Evolutionary conservation across 2,113 vertebrate genomes (phyloP).

Genomic region (Scophthalmus maximus): DNA sequence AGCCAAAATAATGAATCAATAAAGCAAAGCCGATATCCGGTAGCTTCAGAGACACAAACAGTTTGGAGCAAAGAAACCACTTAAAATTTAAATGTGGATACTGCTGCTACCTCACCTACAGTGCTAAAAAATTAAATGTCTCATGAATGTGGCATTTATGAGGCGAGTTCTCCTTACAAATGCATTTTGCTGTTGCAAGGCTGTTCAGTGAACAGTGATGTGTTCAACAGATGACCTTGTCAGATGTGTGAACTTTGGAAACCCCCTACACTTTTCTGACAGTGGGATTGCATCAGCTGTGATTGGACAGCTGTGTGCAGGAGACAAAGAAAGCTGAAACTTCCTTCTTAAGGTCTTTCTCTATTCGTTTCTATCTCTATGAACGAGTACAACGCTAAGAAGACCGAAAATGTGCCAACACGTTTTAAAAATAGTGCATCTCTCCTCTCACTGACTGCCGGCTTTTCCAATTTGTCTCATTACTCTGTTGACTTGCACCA

Average conservation of each 20-base stretch:
- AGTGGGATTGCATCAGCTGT: neutral
- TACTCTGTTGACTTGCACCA: too few relatives aligned
- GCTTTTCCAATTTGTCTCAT: neutral
- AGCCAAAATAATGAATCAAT: constrained; percentile 51
- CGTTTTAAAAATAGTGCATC: neutral
- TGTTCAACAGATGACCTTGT: neutral
- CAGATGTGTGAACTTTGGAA: neutral
- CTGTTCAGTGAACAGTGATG: neutral
- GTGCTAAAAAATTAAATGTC: neutral
- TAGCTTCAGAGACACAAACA: constrained; percentile 6
- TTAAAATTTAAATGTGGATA: constrained; percentile 11
- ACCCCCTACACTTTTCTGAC: constrained; percentile 1
- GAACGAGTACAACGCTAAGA: neutral
- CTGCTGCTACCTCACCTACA: neutral
- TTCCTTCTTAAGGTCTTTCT: neutral
- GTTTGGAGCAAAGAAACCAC: constrained; percentile 5
- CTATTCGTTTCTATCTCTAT: neutral
- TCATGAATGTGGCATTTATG: neutral
- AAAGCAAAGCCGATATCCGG: constrained; percentile 17
- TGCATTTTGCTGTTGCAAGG: neutral
- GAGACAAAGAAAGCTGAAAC: neutral
- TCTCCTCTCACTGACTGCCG: too few relatives aligned
- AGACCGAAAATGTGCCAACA: neutral
- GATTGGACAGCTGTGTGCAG: neutral
- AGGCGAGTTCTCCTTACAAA: neutral